Conservation (phyloP, 2,113 vertebrate genomes). For the Onychorhynchus coronatus region DNA sequence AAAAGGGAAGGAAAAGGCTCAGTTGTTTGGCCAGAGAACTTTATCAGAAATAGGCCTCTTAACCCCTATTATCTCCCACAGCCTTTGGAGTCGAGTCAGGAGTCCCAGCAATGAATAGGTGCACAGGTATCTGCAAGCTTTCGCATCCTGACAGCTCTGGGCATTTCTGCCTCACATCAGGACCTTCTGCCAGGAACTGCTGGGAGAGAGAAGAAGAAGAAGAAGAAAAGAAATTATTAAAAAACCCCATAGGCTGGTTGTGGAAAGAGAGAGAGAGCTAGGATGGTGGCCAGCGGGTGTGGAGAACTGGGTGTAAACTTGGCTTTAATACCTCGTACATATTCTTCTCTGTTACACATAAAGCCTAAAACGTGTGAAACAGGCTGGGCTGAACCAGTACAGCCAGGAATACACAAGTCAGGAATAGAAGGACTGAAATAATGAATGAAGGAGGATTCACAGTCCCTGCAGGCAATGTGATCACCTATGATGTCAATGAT, state of each 20-base stretch:
- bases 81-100: neutral
- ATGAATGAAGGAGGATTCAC: neutral
- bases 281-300: neutral
- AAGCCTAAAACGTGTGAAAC: neutral
- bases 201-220: neutral
- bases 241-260: neutral
- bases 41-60: neutral
- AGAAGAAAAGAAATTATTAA: neutral
- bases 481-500: no score
- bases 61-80: neutral
- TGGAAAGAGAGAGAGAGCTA: neutral
- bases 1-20: neutral
- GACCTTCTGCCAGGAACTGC: neutral
- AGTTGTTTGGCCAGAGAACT: neutral
- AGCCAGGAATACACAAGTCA: neutral
- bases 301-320: neutral
- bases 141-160: neutral
- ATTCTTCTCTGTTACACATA: neutral
- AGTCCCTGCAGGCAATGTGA: neutral
- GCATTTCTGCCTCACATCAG: neutral
- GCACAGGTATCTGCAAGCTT: neutral
- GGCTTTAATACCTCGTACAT: neutral
- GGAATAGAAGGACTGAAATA: neutral
- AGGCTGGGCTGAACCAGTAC: neutral
- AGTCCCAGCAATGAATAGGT: neutral